Conservation (phyloP, 2,888 invertebrate genomes). For the Ophion obscuratus region DNA sequence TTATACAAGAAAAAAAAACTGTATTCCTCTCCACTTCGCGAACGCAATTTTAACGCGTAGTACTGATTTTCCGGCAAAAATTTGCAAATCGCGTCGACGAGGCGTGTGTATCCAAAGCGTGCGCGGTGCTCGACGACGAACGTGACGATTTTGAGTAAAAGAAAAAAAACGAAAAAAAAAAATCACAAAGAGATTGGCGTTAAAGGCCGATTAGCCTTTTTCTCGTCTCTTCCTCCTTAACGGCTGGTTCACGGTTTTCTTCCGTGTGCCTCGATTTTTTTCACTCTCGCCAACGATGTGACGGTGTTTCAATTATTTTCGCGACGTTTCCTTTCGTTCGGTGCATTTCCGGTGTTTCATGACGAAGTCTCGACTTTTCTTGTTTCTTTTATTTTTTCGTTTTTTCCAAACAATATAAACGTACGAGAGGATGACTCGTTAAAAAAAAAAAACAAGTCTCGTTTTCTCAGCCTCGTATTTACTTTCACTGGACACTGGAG, state of each 20-base stretch:
- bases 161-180: neutral
- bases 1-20: neutral
- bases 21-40: constrained; percentile 15
- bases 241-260: too few relatives aligned
- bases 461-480: constrained; percentile 36
- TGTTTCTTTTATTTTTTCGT: neutral
- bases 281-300: too few relatives aligned
- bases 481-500: constrained; percentile 42
- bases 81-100: neutral
- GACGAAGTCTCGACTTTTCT: neutral
- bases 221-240: neutral
- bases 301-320: constrained; percentile 7
- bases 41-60: constrained; percentile 6
- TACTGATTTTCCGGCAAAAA: neutral
- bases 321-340: neutral
- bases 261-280: neutral
- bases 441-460: neutral
- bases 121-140: constrained; percentile 18
- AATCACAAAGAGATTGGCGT: neutral
- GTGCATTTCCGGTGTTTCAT: neutral
- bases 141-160: neutral
- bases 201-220: constrained; percentile 37
- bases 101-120: neutral
- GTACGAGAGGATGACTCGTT: neutral
- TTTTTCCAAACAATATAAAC: neutral